phyloP scores from a whole-genome alignment of 2,113 vertebrate species.

The Erythrocebus patas region DNA sequence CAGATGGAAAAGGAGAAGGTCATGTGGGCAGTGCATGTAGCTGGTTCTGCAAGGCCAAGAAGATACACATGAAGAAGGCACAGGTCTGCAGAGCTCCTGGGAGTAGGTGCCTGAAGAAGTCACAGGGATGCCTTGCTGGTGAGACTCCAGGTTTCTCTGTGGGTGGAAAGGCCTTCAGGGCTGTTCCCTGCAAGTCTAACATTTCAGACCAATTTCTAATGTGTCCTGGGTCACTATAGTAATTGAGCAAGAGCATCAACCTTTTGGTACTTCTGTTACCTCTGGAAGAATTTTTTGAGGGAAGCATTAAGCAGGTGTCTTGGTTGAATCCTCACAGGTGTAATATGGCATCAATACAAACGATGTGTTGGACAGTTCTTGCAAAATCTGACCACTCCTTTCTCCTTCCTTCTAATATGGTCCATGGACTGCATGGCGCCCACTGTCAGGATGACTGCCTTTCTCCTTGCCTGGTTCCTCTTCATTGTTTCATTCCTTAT shows the following conservation, averaged over 20 bases:
- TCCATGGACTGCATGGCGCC: fast-evolving
- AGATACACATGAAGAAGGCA: fast-evolving
- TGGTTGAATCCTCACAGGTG: neutral
- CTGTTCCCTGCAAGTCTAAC: neutral
- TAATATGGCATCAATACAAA: neutral
- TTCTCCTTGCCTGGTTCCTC: neutral
- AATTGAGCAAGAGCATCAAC: neutral
- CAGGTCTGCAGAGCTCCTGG: neutral
- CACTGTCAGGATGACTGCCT: neutral
- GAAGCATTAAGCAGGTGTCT: neutral
- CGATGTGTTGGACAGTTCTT: neutral
- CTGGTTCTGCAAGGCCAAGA: neutral
- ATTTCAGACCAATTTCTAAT: neutral
- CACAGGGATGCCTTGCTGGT: neutral
- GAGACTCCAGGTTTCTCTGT: too few relatives aligned
- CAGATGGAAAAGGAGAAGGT: neutral
- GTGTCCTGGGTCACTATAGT: neutral
- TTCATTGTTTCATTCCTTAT: neutral
- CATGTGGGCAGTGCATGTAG: fast-evolving
- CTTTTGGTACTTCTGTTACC: neutral
- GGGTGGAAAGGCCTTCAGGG: neutral
- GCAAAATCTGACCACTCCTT: neutral
- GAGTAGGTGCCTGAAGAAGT: neutral
- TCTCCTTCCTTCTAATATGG: too few relatives aligned
- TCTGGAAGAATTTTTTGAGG: neutral